These are phyloP conservation scores for Craseonycteris thonglongyai DNA, from an alignment of 2,113 vertebrate species.

Conservation along the genomic window DNA sequence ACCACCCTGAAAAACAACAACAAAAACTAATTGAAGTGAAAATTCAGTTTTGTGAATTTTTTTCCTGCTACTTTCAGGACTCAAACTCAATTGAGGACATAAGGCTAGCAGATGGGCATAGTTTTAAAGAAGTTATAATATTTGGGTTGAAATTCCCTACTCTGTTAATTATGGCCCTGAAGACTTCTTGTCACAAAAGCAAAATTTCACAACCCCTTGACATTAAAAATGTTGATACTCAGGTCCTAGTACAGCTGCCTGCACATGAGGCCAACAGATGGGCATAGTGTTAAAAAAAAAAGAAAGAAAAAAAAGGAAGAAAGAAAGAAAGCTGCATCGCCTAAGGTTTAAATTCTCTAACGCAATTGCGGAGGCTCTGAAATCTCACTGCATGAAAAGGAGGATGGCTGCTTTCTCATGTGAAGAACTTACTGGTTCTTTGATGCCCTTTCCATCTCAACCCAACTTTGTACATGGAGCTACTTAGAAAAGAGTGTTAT, in stretches of 20 bases:
- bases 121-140: constrained; percentile 61
- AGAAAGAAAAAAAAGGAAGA: no score
- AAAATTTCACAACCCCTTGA: constrained; percentile 53
- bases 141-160: constrained; percentile 57
- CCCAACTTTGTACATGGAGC: background rate
- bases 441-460: background rate
- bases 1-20: background rate
- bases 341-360: background rate
- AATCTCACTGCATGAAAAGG: background rate
- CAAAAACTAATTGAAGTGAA: background rate
- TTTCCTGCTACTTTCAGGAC: background rate
- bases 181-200: constrained; percentile 60
- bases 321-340: background rate
- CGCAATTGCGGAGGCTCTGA: background rate
- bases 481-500: background rate
- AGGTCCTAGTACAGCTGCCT: constrained; percentile 6
- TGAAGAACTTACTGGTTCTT: background rate
- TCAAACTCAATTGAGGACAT: constrained; percentile 31
- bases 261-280: constrained; percentile 63
- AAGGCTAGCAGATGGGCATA: constrained; percentile 60
- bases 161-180: constrained; percentile 57
- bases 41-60: background rate
- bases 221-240: constrained; percentile 47
- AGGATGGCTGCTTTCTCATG: background rate
- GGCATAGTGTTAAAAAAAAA: background rate